Evolutionary conservation across 2,113 vertebrate genomes (phyloP).

Genomic region (Gadus chalcogrammus): DNA sequence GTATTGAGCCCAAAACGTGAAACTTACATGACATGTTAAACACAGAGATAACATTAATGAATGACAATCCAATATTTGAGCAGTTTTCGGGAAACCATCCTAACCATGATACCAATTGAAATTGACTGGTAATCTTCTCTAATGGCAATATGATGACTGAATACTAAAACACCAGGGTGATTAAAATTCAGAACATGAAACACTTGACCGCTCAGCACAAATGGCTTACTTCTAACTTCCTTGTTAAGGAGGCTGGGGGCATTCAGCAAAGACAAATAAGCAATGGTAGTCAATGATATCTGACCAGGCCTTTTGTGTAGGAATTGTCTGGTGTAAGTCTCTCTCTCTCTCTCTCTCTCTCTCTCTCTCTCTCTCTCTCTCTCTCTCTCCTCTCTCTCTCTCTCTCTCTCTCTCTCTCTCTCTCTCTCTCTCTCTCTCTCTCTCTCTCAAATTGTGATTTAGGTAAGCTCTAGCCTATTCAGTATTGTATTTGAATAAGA

Average conservation of each 20-base stretch:
- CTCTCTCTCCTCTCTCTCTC: no score
- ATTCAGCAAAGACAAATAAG: no score
- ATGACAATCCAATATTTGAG: not conserved
- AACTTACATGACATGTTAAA: no score
- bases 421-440: not conserved
- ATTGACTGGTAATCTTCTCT: not conserved
- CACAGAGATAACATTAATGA: not conserved
- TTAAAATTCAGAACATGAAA: not conserved
- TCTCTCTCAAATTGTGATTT: no score
- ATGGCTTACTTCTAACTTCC: no score
- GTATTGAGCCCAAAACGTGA: no score
- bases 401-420: not conserved
- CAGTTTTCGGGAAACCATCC: not conserved
- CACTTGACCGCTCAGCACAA: not conserved
- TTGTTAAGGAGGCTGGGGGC: no score
- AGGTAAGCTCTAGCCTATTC: no score
- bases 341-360: not conserved
- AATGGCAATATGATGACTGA: not conserved
- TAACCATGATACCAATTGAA: not conserved
- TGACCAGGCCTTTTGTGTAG: no score
- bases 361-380: constrained; percentile 9
- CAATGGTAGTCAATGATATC: no score
- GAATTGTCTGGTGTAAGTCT: not conserved
- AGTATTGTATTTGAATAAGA: no score
- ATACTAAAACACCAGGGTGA: not conserved